These are phyloP conservation scores for Eubasilissa splendida DNA, from an alignment of 2,888 invertebrate genomes.

Conservation along the genomic window DNA sequence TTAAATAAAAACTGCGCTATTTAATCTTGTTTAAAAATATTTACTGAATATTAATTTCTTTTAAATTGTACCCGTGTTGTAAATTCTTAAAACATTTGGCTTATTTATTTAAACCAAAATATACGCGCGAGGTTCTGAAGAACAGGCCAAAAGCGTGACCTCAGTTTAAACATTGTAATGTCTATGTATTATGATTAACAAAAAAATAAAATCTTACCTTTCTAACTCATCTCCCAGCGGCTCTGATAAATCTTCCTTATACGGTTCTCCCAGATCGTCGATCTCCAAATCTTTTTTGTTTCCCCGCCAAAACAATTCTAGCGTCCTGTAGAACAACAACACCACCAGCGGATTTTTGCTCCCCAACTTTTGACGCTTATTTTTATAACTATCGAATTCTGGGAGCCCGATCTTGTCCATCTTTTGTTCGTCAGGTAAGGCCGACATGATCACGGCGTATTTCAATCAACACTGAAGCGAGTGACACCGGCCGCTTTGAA, in stretches of 20 bases:
- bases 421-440: slow-evolving; percentile 2
- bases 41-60: no score
- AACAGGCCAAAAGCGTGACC: no score
- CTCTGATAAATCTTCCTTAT: slow-evolving; percentile 79
- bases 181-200: no score
- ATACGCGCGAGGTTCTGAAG: no score
- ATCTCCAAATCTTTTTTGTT: slow-evolving; percentile 80
- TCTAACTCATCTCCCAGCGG: slow-evolving; percentile 78
- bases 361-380: background rate
- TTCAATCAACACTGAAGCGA: no score
- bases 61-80: no score
- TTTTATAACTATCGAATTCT: background rate
- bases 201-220: slow-evolving; percentile 66
- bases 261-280: slow-evolving; percentile 82
- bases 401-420: slow-evolving; percentile 13
- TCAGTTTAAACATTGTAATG: no score
- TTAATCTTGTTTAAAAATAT: no score
- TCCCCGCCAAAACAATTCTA: slow-evolving; percentile 84
- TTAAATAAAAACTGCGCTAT: no score
- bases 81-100: no score
- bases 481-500: slow-evolving; percentile 2
- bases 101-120: no score
- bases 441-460: background rate
- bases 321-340: slow-evolving; percentile 81
- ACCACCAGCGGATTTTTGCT: slow-evolving; percentile 68